Base-by-base conservation (phyloP, 1,140 invertebrate species). In the Atopsyche davidsoni region DNA sequence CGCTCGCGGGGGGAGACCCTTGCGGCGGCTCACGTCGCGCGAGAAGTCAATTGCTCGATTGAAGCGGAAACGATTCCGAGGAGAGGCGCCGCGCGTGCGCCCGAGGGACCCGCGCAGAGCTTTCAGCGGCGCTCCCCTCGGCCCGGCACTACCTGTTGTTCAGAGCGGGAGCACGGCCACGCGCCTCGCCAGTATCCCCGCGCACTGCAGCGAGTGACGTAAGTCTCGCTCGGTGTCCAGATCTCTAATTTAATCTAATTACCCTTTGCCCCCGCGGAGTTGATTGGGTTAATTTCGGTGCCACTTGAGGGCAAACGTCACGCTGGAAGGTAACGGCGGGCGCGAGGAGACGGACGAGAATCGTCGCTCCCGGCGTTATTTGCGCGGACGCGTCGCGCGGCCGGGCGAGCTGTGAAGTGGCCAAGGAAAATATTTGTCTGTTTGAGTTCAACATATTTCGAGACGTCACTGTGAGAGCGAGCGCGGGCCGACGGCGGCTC, bases 201-300 rank as follows among this genome's bases (percentile, higher is more conserved):
- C 4, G 14, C 34, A 36, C 14, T 9, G 9, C 14, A 9, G 34
- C 34, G 7, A 16, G 34, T 22, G 46, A 9, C 32, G 17, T 11
- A 21, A 35, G 18, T 11, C 19, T 21, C 38, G 22, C 41, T 17
- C 10, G 17, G 23, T 2, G 47, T 31, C 9, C 22, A 16, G 18
- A 24, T 39, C 41, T 44, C 49, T 51, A 46, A 51, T 51, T 51
- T 56, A 51, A 56, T 51, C 28, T 56, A 56, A 56, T 56, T 56
- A 56, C 48, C 53, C 53, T 56, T 56, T 56, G 41, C 34, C 48
- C 34, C 45, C 46, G 51, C 53, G 53, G 24, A 19, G 31, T 46
- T 46, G 43, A 56, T 56, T 51, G 53, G 36, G 43, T 51, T 45
- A 56, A 56, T 51, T 56, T 39, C 41, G 24, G 47, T 41, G 53